Evolutionary conservation across 2,888 invertebrate species (phyloP), one percentile per base, ranked within the genome.

Genomic region (Megastigmus dorsalis): DNA sequence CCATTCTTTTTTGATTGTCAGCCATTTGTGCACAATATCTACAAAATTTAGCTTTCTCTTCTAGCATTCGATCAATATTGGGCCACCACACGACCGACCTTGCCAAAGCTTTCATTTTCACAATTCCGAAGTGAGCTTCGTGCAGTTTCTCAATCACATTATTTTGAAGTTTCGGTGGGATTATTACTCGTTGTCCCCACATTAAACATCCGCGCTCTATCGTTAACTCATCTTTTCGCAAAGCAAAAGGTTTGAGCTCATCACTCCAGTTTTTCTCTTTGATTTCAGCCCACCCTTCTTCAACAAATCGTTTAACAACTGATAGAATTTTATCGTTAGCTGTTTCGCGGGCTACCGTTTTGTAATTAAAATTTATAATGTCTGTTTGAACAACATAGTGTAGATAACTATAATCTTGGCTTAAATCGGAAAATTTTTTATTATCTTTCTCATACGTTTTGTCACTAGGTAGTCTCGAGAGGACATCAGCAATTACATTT

Each of bases 51-150:
- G 63, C 55, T 41, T 41, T 9, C 72, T 1, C 0, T 20, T 38
- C 74, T 9, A 80, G 72, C 0, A 75, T 59, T 4, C 30, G 50
- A 67, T 82, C 80, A 7, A 82, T 77, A 26, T 70, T 54, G 33
- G 75, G 77, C 80, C 80, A 83, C 74, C 79, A 80, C 3, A 80
- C 71, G 52, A 79, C 79, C 1, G 76, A 75, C 57, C 80, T 65
- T 5, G 81, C 80, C 10, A 79, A 36, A 36, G 74, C 63, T 71
- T 82, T 82, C 76, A 80, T 82, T 65, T 79, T 80, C 0, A 78
- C 77, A 9, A 80, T 76, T 1, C 81, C 80, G 20, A 79, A 33
- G 70, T 80, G 80, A 9, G 78, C 77, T 0, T 62, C 60, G 67
- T 82, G 80, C n/a, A 82, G 67, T 75, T 81, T 79, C 2, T 76